phyloP scores from a whole-genome alignment of 2,888 invertebrate species.

The Sinopyrophorus schimmeli region DNA sequence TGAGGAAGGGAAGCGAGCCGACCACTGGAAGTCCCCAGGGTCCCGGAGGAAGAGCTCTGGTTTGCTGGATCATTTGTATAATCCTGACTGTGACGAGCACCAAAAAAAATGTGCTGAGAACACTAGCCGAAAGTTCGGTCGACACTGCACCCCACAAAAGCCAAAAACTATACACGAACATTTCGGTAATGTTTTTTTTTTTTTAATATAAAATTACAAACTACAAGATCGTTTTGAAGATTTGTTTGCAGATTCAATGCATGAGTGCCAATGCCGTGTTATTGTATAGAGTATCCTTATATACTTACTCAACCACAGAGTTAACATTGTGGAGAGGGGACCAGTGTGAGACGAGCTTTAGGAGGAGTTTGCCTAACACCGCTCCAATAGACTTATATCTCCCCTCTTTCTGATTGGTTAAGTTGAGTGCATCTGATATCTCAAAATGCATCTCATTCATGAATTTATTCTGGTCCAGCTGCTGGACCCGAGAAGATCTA shows the following conservation, averaged over 20 bases:
- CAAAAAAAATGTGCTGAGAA: constrained; percentile 58
- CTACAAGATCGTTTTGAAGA: too few relatives aligned
- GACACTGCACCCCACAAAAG: constrained; percentile 55
- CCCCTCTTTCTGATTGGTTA: constrained; percentile 33
- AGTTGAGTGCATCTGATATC: constrained; percentile 29
- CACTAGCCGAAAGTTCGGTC: constrained; percentile 49
- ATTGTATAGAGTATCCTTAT: constrained; percentile 40
- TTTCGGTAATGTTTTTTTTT: constrained; percentile 36
- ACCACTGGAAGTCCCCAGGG: constrained; percentile 86
- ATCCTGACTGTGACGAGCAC: constrained; percentile 54
- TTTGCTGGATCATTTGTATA: constrained; percentile 50
- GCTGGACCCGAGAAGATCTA: constrained; percentile 30
- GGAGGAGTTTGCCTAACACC: constrained; percentile 31
- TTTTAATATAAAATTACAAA: constrained; percentile 9
- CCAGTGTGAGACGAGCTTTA: constrained; percentile 32
- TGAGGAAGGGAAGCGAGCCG: constrained; percentile 82
- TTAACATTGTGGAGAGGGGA: constrained; percentile 40
- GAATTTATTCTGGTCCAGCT: constrained; percentile 33
- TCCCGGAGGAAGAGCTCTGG: constrained; percentile 74
- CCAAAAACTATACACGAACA: constrained; percentile 59
- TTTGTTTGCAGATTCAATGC: constrained; percentile 31
- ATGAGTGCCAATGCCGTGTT: constrained; percentile 43
- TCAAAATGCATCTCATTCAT: constrained; percentile 38
- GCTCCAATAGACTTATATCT: constrained; percentile 26
- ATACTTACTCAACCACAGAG: constrained; percentile 42